A percentile compares a stretch with the other conserved stretches of the same genome.
Conservation (phyloP, 2,797 vertebrate species). For the Oreochromis mossambicus region DNA sequence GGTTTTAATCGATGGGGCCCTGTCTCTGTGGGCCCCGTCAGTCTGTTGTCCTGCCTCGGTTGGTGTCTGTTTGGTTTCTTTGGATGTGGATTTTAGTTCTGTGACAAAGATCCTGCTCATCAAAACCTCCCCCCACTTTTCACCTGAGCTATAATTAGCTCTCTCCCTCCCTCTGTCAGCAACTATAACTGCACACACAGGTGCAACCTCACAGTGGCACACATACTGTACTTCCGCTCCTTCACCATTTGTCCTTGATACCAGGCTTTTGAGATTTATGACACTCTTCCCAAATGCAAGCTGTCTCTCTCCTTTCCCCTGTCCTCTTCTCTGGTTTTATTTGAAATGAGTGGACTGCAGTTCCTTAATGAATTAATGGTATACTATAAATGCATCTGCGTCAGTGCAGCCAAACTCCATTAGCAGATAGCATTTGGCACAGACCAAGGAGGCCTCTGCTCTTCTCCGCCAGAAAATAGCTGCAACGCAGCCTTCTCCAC, state of each 20-base stretch:
- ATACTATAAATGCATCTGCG: conserved; percentile 55
- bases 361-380: conserved; percentile 72
- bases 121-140: conserved; percentile 30
- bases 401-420: conserved; percentile 66
- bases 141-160: conserved; percentile 64
- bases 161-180: conserved; percentile 42
- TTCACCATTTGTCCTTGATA: conserved; percentile 62
- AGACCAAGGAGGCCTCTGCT: conserved; percentile 9
- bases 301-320: neutral
- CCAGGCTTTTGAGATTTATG: conserved; percentile 44
- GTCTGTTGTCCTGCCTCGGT: conserved; percentile 17
- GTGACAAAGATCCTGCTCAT: conserved; percentile 11
- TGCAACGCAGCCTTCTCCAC: conserved; percentile 7
- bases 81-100: conserved; percentile 1
- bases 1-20: conserved; percentile 63
- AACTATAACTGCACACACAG: conserved; percentile 40
- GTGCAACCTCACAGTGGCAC: conserved; percentile 38
- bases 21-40: conserved; percentile 35
- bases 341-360: conserved; percentile 47
- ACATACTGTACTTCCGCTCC: conserved; percentile 11
- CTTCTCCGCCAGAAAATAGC: conserved; percentile 27
- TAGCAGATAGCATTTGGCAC: conserved; percentile 71
- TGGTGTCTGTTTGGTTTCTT: conserved; percentile 9
- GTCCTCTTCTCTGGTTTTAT: conserved; percentile 21
- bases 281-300: conserved; percentile 18